phyloP scores from a whole-genome alignment of 2,113 vertebrate genomes.

The Heterocephalus glaber region DNA sequence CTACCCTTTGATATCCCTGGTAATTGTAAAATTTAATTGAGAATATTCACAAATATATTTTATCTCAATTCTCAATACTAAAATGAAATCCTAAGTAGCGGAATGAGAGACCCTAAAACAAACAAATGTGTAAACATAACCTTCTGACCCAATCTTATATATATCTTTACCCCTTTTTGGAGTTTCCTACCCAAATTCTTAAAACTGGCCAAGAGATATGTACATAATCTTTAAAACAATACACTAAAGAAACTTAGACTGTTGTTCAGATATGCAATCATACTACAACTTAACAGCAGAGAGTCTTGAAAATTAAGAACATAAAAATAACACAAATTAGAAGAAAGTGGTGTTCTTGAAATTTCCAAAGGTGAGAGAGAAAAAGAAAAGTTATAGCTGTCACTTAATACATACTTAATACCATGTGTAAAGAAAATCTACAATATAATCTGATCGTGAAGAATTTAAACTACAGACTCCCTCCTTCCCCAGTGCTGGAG shows the following conservation, averaged over 20 bases:
- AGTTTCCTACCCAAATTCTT: slow-evolving; percentile 11
- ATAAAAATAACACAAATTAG: slow-evolving; percentile 60
- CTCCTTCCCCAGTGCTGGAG: neutral
- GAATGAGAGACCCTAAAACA: neutral
- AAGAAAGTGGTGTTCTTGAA: slow-evolving; percentile 50
- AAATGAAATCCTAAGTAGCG: slow-evolving; percentile 14
- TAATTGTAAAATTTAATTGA: slow-evolving; percentile 38
- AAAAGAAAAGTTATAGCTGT: slow-evolving; percentile 40
- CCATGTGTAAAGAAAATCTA: slow-evolving; percentile 58
- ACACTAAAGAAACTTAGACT: slow-evolving; percentile 14
- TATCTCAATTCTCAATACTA: slow-evolving; percentile 8
- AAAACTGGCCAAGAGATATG: neutral
- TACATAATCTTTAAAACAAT: slow-evolving; percentile 1
- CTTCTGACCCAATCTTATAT: slow-evolving; percentile 41
- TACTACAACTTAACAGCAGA: neutral
- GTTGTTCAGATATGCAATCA: neutral
- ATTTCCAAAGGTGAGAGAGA: slow-evolving; percentile 36
- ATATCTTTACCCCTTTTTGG: neutral
- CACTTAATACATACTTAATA: slow-evolving; percentile 50
- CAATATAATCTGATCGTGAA: slow-evolving; percentile 57
- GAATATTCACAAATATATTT: slow-evolving; percentile 47
- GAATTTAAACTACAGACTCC: slow-evolving; percentile 70
- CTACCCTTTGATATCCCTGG: neutral
- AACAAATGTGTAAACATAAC: slow-evolving; percentile 67
- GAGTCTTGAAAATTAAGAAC: slow-evolving; percentile 47